phyloP scores from a whole-genome alignment of 2,113 vertebrate genomes.

The Amblyopsis rosae region DNA sequence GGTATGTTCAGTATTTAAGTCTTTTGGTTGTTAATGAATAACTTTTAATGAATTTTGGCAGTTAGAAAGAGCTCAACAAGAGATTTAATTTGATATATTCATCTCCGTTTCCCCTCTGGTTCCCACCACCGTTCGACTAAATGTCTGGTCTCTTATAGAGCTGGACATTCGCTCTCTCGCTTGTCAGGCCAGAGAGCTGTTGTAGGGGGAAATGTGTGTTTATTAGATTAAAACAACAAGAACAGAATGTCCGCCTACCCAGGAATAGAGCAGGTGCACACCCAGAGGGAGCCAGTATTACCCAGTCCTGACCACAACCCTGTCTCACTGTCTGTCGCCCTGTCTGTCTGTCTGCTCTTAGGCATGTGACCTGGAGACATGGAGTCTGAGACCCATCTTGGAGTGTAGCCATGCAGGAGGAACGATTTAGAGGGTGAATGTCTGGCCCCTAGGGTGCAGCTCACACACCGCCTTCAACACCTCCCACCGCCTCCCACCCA shows the following conservation, averaged over 20 bases:
- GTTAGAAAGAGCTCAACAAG: no score
- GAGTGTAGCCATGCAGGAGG: slow-evolving; percentile 45
- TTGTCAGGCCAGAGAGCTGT: slow-evolving; percentile 26
- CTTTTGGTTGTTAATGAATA: no score
- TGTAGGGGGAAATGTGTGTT: slow-evolving; percentile 30
- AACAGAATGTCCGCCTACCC: slow-evolving; percentile 8
- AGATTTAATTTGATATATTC: no score
- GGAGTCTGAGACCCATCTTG: slow-evolving; percentile 32
- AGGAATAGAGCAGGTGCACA: slow-evolving; percentile 48
- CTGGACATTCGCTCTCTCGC: slow-evolving; percentile 27
- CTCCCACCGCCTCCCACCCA: slow-evolving; percentile 13
- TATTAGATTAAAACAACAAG: slow-evolving; percentile 26
- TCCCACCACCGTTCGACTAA: slow-evolving; percentile 9
- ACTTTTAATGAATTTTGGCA: no score
- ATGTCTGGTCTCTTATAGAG: background rate
- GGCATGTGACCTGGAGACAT: slow-evolving; percentile 71
- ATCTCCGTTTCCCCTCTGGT: no score
- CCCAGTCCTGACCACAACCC: slow-evolving; percentile 47
- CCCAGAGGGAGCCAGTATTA: slow-evolving; percentile 32
- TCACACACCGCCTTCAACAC: slow-evolving; percentile 6
- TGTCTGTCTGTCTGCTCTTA: slow-evolving; percentile 40
- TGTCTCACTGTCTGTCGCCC: slow-evolving; percentile 38
- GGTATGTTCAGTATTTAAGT: no score
- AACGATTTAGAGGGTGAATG: slow-evolving; percentile 28
- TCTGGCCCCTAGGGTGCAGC: slow-evolving; percentile 27